These are phyloP conservation scores for Acanthurus lineatus DNA, from an alignment of 2,797 vertebrate genomes.

Conservation along the genomic window DNA sequence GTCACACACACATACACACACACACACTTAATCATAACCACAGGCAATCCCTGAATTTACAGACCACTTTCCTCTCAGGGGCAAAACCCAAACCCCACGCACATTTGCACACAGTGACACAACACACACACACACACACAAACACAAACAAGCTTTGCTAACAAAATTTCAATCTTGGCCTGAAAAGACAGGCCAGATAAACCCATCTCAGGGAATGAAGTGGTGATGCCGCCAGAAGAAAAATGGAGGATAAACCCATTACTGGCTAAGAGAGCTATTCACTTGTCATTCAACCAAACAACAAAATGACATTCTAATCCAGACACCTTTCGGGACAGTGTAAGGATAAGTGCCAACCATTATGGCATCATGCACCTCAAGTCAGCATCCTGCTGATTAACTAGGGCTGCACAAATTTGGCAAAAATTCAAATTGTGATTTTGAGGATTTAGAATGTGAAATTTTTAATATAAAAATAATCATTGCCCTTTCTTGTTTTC, in stretches of 20 bases:
- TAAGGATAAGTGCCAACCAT: constrained; percentile 45
- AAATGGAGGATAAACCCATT: constrained; percentile 74
- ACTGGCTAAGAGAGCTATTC: constrained; percentile 72
- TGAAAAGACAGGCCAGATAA: constrained; percentile 74
- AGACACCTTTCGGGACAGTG: constrained; percentile 64
- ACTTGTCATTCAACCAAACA: constrained; percentile 76
- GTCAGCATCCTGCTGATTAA: constrained; percentile 16
- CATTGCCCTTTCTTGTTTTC: neutral
- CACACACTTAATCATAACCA: constrained; percentile 65
- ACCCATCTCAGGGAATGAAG: constrained; percentile 74
- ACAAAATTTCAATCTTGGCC: constrained; percentile 67
- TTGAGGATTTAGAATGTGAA: neutral
- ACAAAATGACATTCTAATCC: constrained; percentile 76
- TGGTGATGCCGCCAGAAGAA: constrained; percentile 62
- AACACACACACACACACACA: constrained; percentile 15
- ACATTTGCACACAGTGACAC: neutral
- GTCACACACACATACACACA: constrained; percentile 17
- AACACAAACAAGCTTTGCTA: constrained; percentile 50
- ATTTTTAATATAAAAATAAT: no score
- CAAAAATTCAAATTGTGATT: neutral
- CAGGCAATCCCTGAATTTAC: constrained; percentile 67
- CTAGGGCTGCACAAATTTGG: neutral
- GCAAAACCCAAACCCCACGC: constrained; percentile 40
- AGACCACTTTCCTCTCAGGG: constrained; percentile 52
- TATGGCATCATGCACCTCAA: constrained; percentile 26